Evolutionary conservation across 2,888 invertebrate genomes (phyloP).

Genomic region (Lypha dubia): DNA sequence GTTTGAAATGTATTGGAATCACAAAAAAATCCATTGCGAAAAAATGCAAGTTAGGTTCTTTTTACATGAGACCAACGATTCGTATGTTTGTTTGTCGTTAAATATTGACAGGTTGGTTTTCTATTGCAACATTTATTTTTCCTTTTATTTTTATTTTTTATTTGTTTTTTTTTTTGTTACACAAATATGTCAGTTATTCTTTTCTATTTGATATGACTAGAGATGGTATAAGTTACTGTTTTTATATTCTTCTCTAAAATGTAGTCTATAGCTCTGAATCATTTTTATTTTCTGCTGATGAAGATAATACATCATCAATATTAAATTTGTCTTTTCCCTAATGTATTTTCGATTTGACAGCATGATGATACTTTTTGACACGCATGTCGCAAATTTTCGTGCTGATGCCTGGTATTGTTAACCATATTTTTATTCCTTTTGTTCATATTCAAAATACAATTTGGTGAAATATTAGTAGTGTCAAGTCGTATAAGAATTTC

Average conservation of each 20-base stretch:
- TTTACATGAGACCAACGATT: too few species aligned
- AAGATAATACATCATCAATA: constrained; percentile 40
- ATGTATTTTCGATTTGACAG: constrained; percentile 44
- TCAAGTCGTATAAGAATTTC: not conserved
- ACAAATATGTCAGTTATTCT: constrained; percentile 10
- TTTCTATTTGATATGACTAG: not conserved
- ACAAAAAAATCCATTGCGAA: too few species aligned
- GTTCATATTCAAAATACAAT: constrained; percentile 10
- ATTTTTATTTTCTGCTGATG: not conserved
- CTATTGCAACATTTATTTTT: not conserved
- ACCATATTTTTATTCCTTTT: not conserved
- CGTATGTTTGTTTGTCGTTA: not conserved
- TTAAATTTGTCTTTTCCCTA: constrained; percentile 39
- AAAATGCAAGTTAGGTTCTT: too few species aligned
- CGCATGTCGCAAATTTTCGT: constrained; percentile 30
- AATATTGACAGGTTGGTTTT: constrained; percentile 8
- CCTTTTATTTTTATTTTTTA: too few species aligned
- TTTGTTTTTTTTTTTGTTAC: not conserved
- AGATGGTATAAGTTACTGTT: not conserved
- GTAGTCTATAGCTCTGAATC: not conserved
- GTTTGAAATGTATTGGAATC: too few species aligned
- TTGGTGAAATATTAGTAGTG: not conserved
- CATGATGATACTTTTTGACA: constrained; percentile 42
- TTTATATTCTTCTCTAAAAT: not conserved
- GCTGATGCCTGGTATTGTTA: not conserved